These are phyloP conservation scores for Phorcus lineatus DNA, from an alignment of 2,888 invertebrate species.

Conservation along the genomic window DNA sequence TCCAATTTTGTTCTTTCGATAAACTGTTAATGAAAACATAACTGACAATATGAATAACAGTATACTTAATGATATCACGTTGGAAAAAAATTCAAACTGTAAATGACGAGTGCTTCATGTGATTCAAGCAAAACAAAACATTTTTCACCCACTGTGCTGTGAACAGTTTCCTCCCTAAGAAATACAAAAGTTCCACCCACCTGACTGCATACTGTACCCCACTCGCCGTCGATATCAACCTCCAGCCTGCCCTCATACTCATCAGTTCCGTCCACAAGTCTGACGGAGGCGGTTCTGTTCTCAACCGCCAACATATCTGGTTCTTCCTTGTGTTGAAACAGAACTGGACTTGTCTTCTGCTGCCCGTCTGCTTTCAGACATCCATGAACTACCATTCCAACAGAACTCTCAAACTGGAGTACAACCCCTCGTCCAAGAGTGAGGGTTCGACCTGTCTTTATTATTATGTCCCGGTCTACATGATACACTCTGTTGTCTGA, in stretches of 20 bases:
- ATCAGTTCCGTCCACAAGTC: constrained; percentile 88
- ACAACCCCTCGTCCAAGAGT: constrained; percentile 91
- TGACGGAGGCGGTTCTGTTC: constrained; percentile 79
- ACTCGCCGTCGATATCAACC: constrained; percentile 87
- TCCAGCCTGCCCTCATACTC: constrained; percentile 88
- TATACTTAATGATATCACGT: too few species aligned
- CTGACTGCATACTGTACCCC: constrained; percentile 97
- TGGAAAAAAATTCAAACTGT: too few species aligned
- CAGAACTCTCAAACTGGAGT: constrained; percentile 89
- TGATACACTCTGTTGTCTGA: constrained; percentile 79
- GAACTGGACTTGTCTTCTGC: constrained; percentile 34
- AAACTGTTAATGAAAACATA: too few species aligned
- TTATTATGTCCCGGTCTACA: constrained; percentile 94
- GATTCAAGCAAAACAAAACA: too few species aligned
- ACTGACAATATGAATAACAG: too few species aligned
- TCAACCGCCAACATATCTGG: constrained; percentile 52
- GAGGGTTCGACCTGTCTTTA: constrained; percentile 93
- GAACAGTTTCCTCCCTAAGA: too few species aligned
- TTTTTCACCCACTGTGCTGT: too few species aligned
- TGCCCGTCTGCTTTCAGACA: constrained; percentile 81
- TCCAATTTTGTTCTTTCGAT: too few species aligned
- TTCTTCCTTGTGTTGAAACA: constrained; percentile 55
- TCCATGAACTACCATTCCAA: constrained; percentile 95
- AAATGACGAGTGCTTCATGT: too few species aligned
- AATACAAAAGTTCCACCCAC: constrained; percentile 48